Evolutionary conservation across 2,888 invertebrate genomes (phyloP).

Genomic region (Tethea ocularis): DNA sequence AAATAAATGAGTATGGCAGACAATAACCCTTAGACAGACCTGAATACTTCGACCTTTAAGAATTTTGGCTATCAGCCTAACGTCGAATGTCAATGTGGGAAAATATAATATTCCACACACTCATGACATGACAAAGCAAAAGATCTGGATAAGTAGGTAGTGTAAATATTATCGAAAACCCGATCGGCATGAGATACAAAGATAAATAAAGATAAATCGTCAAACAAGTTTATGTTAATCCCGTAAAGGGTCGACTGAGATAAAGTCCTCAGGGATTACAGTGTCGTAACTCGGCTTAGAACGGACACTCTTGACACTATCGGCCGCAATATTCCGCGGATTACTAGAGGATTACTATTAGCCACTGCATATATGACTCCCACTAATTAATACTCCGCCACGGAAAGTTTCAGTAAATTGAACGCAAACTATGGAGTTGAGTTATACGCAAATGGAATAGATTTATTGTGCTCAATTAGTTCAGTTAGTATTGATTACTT

Average conservation of each 20-base stretch:
- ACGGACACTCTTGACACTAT: conserved; percentile 70
- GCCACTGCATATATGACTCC: conserved; percentile 53
- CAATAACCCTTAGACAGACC: conserved; percentile 4
- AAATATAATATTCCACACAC: conserved; percentile 4
- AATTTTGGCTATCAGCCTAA: conserved; percentile 9
- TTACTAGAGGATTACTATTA: conserved; percentile 64
- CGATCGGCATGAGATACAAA: conserved; percentile 50
- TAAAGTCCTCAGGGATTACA: conserved; percentile 68
- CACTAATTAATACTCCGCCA: conserved; percentile 55
- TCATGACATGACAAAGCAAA: conserved; percentile 10
- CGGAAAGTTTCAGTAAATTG: conserved; percentile 38
- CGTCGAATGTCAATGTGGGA: conserved; percentile 11
- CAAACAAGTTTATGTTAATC: conserved; percentile 73
- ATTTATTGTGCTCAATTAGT: conserved; percentile 38
- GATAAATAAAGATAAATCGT: conserved; percentile 71
- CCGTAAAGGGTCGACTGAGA: conserved; percentile 72
- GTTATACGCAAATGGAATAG: conserved; percentile 30
- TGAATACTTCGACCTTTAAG: background rate
- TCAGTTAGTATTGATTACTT: conserved; percentile 8
- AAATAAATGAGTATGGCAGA: conserved; percentile 7
- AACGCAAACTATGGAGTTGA: conserved; percentile 37
- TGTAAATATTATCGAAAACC: conserved; percentile 33
- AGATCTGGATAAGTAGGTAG: conserved; percentile 18
- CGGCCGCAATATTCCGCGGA: conserved; percentile 65
- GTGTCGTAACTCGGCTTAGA: conserved; percentile 68